Evolutionary conservation across 2,113 vertebrate species (phyloP).

Genomic region (Nesogale talazaci): DNA sequence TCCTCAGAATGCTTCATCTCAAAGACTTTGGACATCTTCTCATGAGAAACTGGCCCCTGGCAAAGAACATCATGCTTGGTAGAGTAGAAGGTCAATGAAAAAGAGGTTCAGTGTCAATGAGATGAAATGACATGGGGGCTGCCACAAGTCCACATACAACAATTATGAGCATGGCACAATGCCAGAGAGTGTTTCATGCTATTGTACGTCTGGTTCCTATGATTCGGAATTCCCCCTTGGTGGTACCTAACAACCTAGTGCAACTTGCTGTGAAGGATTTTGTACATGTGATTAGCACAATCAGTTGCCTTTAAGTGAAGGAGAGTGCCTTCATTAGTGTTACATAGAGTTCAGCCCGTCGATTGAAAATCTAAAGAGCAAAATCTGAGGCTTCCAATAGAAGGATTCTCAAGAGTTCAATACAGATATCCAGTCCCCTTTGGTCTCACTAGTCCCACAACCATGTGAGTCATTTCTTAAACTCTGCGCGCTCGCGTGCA

Average conservation of each 20-base stretch:
- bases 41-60: too few species aligned
- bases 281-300: neutral
- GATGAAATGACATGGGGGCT: too few species aligned
- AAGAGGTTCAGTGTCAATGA: too few species aligned
- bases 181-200: too few species aligned
- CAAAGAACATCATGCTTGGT: too few species aligned
- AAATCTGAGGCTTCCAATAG: neutral
- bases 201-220: too few species aligned
- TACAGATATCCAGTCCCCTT: neutral
- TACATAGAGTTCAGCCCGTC: neutral
- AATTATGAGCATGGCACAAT: too few species aligned
- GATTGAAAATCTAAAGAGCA: neutral
- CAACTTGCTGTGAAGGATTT: neutral
- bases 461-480: neutral
- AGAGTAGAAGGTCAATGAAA: too few species aligned
- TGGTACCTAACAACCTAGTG: neutral
- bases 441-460: neutral
- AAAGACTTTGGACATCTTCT: too few species aligned
- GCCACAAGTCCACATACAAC: too few species aligned
- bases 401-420: neutral
- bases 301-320: neutral
- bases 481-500: neutral
- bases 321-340: neutral
- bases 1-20: too few species aligned
- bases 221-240: too few species aligned